Evolutionary conservation across 2,797 vertebrate genomes (phyloP).

Genomic region (Lagorchestes hirsutus): DNA sequence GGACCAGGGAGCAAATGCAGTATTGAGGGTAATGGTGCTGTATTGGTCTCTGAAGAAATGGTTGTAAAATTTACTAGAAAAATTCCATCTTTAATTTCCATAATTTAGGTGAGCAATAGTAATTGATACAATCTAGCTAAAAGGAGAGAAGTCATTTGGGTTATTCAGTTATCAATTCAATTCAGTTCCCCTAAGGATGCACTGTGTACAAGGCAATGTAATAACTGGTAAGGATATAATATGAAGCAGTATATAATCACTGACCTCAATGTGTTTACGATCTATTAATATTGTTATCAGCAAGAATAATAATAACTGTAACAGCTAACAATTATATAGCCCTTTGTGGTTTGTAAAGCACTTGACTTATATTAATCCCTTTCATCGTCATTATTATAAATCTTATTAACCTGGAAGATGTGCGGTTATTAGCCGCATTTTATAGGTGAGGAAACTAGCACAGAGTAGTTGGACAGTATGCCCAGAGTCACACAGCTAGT

Average conservation of each 20-base stretch:
- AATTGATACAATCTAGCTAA: conserved; percentile 71
- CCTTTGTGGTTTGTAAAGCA: background rate
- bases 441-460: background rate
- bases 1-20: conserved; percentile 49
- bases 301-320: background rate
- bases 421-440: background rate
- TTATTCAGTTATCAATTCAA: conserved; percentile 53
- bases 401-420: background rate
- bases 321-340: background rate
- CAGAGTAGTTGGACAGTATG: background rate
- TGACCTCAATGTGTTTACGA: background rate
- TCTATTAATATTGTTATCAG: background rate
- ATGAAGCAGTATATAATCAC: background rate
- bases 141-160: conserved; percentile 62
- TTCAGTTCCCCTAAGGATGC: background rate
- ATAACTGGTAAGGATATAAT: background rate
- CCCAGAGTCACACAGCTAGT: background rate
- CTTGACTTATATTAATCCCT: background rate
- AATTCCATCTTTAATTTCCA: conserved; percentile 56
- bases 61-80: conserved; percentile 71
- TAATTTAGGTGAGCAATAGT: conserved; percentile 71
- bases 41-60: conserved; percentile 56
- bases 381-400: background rate
- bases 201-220: background rate
- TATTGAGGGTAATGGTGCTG: conserved; percentile 57